These are phyloP conservation scores for Herpetotheres cachinnans DNA, from an alignment of 2,113 vertebrate genomes.

Conservation along the genomic window DNA sequence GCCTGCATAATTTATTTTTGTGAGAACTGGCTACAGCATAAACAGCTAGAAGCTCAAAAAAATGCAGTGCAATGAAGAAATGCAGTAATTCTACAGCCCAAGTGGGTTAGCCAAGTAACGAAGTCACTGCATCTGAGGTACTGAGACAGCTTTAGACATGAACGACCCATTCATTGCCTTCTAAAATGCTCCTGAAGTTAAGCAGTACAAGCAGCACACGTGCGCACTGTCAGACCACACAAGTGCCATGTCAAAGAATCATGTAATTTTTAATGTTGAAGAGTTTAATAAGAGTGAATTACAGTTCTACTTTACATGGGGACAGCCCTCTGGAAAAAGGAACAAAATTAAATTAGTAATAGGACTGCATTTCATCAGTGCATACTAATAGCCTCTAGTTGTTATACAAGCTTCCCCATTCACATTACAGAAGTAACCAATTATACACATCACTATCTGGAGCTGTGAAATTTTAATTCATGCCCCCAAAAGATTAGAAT, in stretches of 20 bases:
- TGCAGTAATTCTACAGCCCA: not conserved
- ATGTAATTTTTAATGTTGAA: not conserved
- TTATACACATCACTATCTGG: not conserved
- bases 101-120: not conserved
- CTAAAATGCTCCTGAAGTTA: not conserved
- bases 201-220: not conserved
- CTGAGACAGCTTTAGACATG: not conserved
- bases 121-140: not conserved
- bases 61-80: not conserved
- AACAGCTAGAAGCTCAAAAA: not conserved
- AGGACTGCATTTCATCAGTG: not conserved
- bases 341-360: not conserved
- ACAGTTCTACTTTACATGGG: not conserved
- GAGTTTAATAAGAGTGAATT: not conserved
- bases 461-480: not conserved
- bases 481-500: not conserved
- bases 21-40: not conserved
- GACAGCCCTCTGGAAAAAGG: not conserved
- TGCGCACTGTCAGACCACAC: not conserved
- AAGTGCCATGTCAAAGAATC: accelerated
- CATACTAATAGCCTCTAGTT: not conserved
- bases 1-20: not conserved
- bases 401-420: not conserved
- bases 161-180: accelerated
- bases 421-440: not conserved